Conservation (phyloP, 2,113 vertebrate species). For the Pyxicephalus adspersus region DNA sequence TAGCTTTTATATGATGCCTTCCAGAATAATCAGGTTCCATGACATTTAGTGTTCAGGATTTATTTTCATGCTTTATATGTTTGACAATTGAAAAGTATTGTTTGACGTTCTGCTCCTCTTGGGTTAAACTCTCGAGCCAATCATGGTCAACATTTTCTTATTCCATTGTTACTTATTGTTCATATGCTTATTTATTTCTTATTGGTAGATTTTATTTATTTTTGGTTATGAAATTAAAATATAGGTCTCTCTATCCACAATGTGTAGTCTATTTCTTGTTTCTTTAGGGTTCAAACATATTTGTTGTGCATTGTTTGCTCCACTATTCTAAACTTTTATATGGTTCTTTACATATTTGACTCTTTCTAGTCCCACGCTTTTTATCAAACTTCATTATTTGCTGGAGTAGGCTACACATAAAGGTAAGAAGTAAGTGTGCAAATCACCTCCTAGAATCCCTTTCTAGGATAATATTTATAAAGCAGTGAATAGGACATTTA, state of each 20-base stretch:
- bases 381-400: no score
- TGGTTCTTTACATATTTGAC: no score
- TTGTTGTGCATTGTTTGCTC: no score
- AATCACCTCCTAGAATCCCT: no score
- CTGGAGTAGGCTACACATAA: no score
- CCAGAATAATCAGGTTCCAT: slow-evolving; percentile 40
- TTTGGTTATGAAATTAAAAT: slow-evolving; percentile 33
- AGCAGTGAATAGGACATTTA: no score
- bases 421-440: no score
- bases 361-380: no score
- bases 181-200: slow-evolving; percentile 17
- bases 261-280: slow-evolving; percentile 10
- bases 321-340: no score
- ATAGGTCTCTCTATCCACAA: slow-evolving; percentile 1
- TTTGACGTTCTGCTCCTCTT: not conserved
- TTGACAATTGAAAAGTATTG: slow-evolving; percentile 10
- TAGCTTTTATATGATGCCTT: slow-evolving; percentile 61
- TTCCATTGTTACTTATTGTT: not conserved
- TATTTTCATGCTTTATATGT: slow-evolving; percentile 30
- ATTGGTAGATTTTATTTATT: slow-evolving; percentile 34
- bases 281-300: not conserved
- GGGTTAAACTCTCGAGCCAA: not conserved
- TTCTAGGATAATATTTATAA: no score
- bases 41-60: slow-evolving; percentile 13
- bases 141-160: not conserved